Conservation (phyloP, 2,888 invertebrate genomes). For the Drosophila maculinotata region DNA sequence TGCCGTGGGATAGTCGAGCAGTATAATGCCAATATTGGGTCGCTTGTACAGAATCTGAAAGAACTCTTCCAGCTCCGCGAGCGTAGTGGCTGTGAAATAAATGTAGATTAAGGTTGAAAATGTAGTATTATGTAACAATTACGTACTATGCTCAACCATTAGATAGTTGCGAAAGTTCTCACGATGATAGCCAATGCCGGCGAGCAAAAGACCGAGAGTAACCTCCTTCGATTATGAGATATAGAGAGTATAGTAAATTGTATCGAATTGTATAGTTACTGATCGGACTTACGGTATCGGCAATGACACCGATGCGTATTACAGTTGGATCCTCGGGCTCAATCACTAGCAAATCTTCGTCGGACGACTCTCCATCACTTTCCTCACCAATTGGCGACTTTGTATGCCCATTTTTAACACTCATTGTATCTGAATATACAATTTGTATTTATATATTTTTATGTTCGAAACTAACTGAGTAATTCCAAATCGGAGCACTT, state of each 20-base stretch:
- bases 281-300: constrained; percentile 41
- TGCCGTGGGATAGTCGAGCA: constrained; percentile 51
- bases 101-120: not conserved
- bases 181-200: constrained; percentile 60
- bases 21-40: constrained; percentile 51
- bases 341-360: not conserved
- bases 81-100: constrained; percentile 25
- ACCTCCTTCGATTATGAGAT: constrained; percentile 47
- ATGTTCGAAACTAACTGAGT: not conserved
- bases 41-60: constrained; percentile 38
- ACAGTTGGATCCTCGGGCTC: constrained; percentile 26
- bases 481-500: constrained; percentile 5
- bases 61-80: constrained; percentile 46
- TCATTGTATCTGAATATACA: constrained; percentile 39
- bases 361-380: not conserved
- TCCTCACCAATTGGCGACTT: rapidly evolving
- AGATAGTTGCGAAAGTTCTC: constrained; percentile 54
- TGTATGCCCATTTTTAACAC: not conserved
- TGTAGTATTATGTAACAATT: not conserved
- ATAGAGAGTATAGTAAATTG: too few species aligned
- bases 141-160: constrained; percentile 48
- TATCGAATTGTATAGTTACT: not conserved
- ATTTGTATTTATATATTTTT: not conserved
- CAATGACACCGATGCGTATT: constrained; percentile 54
- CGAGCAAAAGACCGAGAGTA: constrained; percentile 54